Conservation (phyloP, 1,140 invertebrate genomes). For the Bombus consobrinus region DNA sequence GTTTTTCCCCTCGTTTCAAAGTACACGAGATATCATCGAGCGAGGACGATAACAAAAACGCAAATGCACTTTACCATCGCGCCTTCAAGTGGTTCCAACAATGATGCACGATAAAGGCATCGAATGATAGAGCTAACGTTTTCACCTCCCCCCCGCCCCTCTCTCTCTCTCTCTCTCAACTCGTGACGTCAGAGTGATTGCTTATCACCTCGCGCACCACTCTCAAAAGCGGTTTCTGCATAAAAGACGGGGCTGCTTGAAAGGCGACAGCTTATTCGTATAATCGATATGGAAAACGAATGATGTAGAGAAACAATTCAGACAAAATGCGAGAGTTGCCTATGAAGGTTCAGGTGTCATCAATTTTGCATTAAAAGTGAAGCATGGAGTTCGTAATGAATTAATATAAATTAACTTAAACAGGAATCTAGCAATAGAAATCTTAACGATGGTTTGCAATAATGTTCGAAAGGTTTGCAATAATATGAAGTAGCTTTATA, state of each 20-base stretch:
- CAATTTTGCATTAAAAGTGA: background rate
- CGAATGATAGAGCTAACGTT: background rate
- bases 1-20: constrained; percentile 8
- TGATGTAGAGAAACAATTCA: background rate
- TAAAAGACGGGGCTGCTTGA: background rate
- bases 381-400: background rate
- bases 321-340: background rate
- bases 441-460: too few relatives aligned
- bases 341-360: too few relatives aligned
- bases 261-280: constrained; percentile 15
- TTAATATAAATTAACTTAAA: background rate
- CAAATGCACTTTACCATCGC: constrained; percentile 19
- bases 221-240: background rate
- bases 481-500: background rate
- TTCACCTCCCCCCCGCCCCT: too few relatives aligned
- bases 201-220: background rate
- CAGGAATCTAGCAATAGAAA: too few relatives aligned
- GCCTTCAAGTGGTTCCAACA: constrained; percentile 8
- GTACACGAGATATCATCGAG: background rate
- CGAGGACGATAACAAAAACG: constrained; percentile 31
- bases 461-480: background rate
- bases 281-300: constrained; percentile 29
- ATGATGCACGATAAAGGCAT: constrained; percentile 15
- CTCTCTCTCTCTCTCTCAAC: background rate
- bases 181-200: constrained; percentile 20